Percentiles rank a stretch among this genome's conserved stretches.
Conservation (phyloP, 2,113 vertebrate genomes). For the Sceloporus undulatus region DNA sequence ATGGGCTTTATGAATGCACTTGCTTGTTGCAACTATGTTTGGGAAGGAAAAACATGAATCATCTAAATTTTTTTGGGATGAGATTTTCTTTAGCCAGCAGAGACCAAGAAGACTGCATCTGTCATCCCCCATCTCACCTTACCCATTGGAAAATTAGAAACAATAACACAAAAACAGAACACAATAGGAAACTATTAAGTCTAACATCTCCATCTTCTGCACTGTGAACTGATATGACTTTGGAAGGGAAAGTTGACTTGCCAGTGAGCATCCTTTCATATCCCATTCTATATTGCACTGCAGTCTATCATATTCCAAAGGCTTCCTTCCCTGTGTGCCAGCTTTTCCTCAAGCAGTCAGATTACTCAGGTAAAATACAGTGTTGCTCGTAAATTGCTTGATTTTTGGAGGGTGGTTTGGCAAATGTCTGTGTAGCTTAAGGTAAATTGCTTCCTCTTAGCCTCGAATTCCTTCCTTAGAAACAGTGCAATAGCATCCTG, state of each 20-base stretch:
- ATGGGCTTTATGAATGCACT: background rate
- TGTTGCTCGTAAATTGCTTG: too few species aligned
- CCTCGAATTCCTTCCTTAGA: too few species aligned
- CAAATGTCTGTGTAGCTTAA: background rate
- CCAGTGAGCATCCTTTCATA: background rate
- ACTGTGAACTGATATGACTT: too few species aligned
- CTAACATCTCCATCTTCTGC: too few species aligned
- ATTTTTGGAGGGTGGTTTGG: background rate
- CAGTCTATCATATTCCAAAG: background rate
- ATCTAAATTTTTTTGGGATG: background rate
- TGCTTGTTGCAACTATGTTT: background rate
- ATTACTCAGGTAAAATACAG: too few species aligned
- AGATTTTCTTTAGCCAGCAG: background rate
- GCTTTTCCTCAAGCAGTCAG: too few species aligned
- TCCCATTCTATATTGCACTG: background rate
- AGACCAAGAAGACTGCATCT: background rate
- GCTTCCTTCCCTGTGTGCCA: background rate
- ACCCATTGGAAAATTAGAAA: too few species aligned
- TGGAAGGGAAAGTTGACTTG: too few species aligned
- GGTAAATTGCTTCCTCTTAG: background rate
- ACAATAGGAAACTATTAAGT: background rate
- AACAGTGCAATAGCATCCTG: background rate
- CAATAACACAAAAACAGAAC: too few species aligned
- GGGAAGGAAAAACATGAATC: background rate
- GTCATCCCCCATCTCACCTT: too few species aligned